Evolutionary conservation across 2,113 vertebrate genomes (phyloP), one percentile per base, ranked within the genome.

Genomic region (Seriola quinqueradiata): DNA sequence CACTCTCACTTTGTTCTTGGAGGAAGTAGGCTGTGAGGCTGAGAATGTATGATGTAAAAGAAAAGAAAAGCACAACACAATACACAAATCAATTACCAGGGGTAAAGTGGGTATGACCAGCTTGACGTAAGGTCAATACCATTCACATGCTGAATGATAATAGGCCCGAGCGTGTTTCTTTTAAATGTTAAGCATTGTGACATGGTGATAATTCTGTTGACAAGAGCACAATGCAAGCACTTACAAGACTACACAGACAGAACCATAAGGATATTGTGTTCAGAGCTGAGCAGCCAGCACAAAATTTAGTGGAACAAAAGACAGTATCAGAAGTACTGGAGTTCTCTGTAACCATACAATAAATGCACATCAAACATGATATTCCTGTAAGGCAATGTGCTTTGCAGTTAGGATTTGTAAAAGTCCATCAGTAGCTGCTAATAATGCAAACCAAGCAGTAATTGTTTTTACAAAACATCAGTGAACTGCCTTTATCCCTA

Each of bases 1-100:
- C 75, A 75, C 85, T 86, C 82, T 88, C 87, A 70, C 92, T 95
- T 92, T 94, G 90, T 94, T 92, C 87, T 90, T 13, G 72, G 55
- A 81, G 79, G 77, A 90, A 87, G 87, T 72, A 75, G 81, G 81
- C 60, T 60, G 89, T 73, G 78, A 83, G 83, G 82, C 71, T 86
- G 79, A 86, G 84, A 82, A 70, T 82, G 74, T 80, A 59, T 82
- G 72, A 89, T 89, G 91, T 83, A 83, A 85, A 84, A 78, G 70
- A 80, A 73, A 88, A 75, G 57, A 68, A 91, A 87, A 87, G 58
- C 83, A 70, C 64, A 77, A 66, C 71, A 73, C 46, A 82, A 87
- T 76, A 83, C 71, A 90, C 78, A 85, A 89, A 90, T 81, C 50
- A 86, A 70, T 86, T 85, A 75, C 79, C 28, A 9, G 70, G 38